These are phyloP conservation scores for Sebastes nivosus DNA, from an alignment of 2,797 vertebrate species.

Conservation along the genomic window DNA sequence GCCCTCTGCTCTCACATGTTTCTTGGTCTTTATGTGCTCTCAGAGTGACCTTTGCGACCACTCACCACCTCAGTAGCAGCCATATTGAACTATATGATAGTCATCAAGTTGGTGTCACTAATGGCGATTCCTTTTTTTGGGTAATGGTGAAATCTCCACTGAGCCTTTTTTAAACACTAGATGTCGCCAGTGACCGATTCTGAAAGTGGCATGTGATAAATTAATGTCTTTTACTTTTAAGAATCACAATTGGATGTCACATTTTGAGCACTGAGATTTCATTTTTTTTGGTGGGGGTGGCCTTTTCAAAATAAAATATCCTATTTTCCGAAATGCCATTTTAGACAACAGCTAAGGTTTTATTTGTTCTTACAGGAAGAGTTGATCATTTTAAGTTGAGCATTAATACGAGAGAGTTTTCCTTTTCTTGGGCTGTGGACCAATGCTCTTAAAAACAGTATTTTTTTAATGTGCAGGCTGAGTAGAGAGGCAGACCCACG, in stretches of 20 bases:
- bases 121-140: not conserved
- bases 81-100: not conserved
- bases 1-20: not conserved
- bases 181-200: constrained; percentile 52
- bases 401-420: not conserved
- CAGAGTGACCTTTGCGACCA: constrained; percentile 31
- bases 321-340: not conserved
- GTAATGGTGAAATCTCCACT: constrained; percentile 7
- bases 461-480: not conserved
- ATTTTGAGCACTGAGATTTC: constrained; percentile 25
- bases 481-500: constrained; percentile 4
- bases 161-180: constrained; percentile 57
- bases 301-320: not conserved
- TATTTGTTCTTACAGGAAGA: not conserved
- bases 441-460: constrained; percentile 29
- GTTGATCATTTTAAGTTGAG: not conserved
- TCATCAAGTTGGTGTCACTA: not conserved
- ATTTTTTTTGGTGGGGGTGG: not conserved
- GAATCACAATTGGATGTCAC: not conserved
- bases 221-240: not conserved
- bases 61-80: constrained; percentile 10
- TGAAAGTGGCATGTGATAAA: constrained; percentile 5
- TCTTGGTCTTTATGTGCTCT: not conserved
- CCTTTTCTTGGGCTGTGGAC: constrained; percentile 31
- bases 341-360: constrained; percentile 2